Conservation (phyloP, 2,113 vertebrate species). For the Tricholaema leucomelas region DNA sequence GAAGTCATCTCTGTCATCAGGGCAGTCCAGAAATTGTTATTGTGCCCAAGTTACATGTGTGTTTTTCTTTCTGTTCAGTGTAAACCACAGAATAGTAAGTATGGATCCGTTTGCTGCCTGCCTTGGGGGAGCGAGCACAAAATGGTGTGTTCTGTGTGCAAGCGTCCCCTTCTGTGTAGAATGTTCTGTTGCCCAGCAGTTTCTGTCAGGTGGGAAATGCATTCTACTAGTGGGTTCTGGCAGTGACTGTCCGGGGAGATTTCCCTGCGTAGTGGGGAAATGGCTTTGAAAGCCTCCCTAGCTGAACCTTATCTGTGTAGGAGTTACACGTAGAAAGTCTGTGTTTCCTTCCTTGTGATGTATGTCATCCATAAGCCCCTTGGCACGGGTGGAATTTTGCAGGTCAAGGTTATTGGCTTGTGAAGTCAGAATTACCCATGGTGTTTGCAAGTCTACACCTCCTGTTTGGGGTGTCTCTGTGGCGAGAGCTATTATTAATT, state of each 20-base stretch:
- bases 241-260: background rate
- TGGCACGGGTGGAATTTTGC: background rate
- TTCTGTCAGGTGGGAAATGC: background rate
- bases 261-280: background rate
- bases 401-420: constrained; percentile 22
- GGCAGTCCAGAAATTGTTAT: background rate
- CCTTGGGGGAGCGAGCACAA: background rate
- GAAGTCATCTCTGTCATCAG: background rate
- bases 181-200: background rate
- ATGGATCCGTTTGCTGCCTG: background rate
- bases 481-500: background rate
- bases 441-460: background rate
- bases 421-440: background rate
- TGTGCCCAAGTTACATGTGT: fast-evolving
- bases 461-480: background rate
- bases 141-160: fast-evolving
- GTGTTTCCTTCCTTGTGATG: background rate
- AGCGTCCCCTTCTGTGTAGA: background rate
- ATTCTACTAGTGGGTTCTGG: background rate
- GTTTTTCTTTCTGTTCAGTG: background rate
- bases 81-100: background rate
- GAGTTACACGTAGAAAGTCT: constrained; percentile 1
- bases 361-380: background rate
- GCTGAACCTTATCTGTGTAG: constrained; percentile 7
- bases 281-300: constrained; percentile 6